These are phyloP conservation scores for Neotoma lepida DNA, from an alignment of 2,113 vertebrate species.

Conservation along the genomic window DNA sequence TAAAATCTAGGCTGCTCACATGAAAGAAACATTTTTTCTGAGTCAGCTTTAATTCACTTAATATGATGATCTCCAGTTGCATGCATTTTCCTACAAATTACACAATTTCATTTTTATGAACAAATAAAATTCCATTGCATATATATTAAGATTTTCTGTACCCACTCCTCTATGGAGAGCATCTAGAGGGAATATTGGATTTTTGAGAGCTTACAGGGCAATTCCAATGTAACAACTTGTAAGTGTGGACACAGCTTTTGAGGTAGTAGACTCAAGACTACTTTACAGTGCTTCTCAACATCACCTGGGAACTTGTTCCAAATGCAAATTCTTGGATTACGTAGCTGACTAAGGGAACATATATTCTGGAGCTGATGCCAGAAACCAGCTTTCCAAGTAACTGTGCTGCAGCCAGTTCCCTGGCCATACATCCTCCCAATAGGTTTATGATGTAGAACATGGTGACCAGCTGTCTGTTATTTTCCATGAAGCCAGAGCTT, in stretches of 20 bases:
- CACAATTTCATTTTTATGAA: not conserved
- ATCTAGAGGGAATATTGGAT: not conserved
- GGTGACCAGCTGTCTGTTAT: conserved; percentile 72
- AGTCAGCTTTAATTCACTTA: not conserved
- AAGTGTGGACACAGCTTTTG: not conserved
- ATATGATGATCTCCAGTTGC: not conserved
- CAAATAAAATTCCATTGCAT: not conserved
- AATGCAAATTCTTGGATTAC: conserved; percentile 3
- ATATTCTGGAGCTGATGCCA: conserved; percentile 4
- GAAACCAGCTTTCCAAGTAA: conserved; percentile 44
- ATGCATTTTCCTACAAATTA: not conserved
- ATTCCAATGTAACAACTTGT: not conserved
- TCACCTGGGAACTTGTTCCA: not conserved
- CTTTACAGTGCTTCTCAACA: not conserved
- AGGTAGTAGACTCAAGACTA: not conserved
- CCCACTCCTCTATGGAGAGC: not conserved
- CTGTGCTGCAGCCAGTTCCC: not conserved
- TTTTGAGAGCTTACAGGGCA: not conserved
- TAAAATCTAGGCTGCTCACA: not conserved
- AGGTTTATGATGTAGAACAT: conserved; percentile 67
- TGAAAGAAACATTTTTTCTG: not conserved
- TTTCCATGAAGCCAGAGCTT: conserved; percentile 63
- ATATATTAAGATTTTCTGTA: not conserved
- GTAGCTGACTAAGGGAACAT: not conserved
- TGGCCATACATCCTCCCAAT: conserved; percentile 49